A percentile compares a stretch with the other conserved stretches of the same genome.
Evolutionary conservation across 2,888 invertebrate species (phyloP).

Genomic region (Galerucella nymphaeae): DNA sequence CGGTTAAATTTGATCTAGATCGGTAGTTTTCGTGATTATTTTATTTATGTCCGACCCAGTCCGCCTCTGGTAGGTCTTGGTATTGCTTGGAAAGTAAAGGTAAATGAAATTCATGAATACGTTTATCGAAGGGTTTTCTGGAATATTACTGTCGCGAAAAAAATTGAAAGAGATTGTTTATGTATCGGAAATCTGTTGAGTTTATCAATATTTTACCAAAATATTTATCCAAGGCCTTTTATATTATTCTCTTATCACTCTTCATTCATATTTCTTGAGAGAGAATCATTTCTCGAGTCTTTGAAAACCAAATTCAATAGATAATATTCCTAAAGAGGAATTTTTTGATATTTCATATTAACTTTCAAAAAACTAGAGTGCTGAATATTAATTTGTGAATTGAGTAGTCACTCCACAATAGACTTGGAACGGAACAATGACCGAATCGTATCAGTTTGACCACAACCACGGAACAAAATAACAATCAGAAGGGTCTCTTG

Average conservation of each 20-base stretch:
- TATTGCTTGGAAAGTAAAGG: slow-evolving; percentile 12
- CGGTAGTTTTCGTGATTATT: neutral
- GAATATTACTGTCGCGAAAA: slow-evolving; percentile 28
- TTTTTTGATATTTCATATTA: too few species aligned
- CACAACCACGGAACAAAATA: too few species aligned
- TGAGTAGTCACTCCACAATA: too few species aligned
- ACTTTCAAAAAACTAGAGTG: too few species aligned
- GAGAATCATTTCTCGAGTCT: neutral
- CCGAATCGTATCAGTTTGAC: too few species aligned
- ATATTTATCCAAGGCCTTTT: slow-evolving; percentile 23
- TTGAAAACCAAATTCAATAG: too few species aligned
- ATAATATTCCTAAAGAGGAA: too few species aligned
- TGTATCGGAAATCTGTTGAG: slow-evolving; percentile 5
- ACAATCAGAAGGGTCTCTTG: too few species aligned
- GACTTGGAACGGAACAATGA: too few species aligned
- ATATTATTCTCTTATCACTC: slow-evolving; percentile 16
- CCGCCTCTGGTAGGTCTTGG: neutral
- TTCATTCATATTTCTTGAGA: neutral
- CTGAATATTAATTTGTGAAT: too few species aligned
- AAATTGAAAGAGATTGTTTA: slow-evolving; percentile 26
- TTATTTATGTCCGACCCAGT: neutral
- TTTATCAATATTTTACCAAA: slow-evolving; percentile 14
- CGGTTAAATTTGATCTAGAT: too few species aligned
- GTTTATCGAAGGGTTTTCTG: slow-evolving; percentile 20
- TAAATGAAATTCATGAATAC: slow-evolving; percentile 30